Evolutionary conservation across 2,888 invertebrate genomes (phyloP), one percentile per base, ranked within the genome.

Genomic region (Hydrotaea cyrtoneurina): DNA sequence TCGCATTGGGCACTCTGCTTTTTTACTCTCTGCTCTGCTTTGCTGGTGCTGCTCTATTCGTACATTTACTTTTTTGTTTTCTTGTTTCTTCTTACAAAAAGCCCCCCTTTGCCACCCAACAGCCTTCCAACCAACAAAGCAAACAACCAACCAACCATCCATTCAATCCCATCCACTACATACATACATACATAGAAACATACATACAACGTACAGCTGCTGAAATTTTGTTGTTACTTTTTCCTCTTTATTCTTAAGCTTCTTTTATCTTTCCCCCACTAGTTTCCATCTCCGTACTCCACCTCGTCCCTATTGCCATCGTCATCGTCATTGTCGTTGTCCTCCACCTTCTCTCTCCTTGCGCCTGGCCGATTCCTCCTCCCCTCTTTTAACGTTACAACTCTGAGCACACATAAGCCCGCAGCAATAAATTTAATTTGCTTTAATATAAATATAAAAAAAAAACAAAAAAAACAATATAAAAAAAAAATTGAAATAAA

Each of bases 401-500:
- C 85, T 82, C 85, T 87, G 85, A 86, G 87, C 86, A 84, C 86
- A 86, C 83, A 85, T 86, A 86, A 87, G 83, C 86, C 87, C 86
- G 86, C 78, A 83, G 86, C 81, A 83, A 86, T 83, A 86, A 86
- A 83, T 86, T 85, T 86, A 83, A 86, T 86, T 86, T 83, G 83
- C 86, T 86, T 86, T 85, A 82, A 82, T 86, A 83, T 75, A 83
- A 79, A 82, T 81, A 83, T 43, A 83, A 62, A 46, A 69, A 78
- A 78, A 79, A 82, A 79, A 83, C 31, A 83, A 62, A 46, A 69
- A 78, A 78, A 79, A 59, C 26, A 80, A 80, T 57, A 62, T 75
- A 74, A 83, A 83, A 78, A 74, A 83, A 83, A 78, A 85, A 86
- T 83, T 87, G 86, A 87, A 89, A 88, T 87, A 88, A 88, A 88